Conservation (phyloP, 35 echinoderm and acorn worm genomes). For the Hemicentrotus pulcherrimus region DNA sequence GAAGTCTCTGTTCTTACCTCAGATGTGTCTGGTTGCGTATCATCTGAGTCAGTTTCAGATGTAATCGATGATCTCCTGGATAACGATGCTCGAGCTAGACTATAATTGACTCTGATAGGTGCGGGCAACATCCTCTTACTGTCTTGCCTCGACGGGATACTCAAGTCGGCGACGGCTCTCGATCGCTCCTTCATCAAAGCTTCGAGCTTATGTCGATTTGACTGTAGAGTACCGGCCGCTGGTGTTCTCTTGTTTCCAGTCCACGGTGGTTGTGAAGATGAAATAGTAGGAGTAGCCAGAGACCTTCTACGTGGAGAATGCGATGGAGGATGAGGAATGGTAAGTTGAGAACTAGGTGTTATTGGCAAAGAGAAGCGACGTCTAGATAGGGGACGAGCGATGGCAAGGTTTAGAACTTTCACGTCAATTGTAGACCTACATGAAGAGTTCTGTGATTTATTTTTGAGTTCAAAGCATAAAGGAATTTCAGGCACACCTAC, state of each 20-base stretch:
- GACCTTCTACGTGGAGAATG: not conserved
- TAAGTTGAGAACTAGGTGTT: not conserved
- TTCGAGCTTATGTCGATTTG: constrained; percentile 1
- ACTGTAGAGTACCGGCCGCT: not conserved
- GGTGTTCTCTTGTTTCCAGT: not conserved
- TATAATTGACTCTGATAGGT: not conserved
- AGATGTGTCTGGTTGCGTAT: not conserved
- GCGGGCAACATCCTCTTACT: not conserved
- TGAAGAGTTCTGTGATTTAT: not conserved
- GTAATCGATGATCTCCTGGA: not conserved
- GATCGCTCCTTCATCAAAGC: constrained; percentile 24
- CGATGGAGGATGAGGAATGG: not conserved
- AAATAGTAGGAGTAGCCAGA: not conserved
- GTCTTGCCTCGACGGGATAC: not conserved
- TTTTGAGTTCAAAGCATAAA: not conserved
- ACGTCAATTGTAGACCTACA: not conserved
- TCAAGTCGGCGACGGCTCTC: not conserved
- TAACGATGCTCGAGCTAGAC: not conserved
- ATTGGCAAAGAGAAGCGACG: not conserved
- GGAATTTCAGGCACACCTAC: not conserved
- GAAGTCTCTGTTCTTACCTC: not conserved
- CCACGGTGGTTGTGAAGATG: not conserved
- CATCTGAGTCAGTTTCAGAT: not conserved
- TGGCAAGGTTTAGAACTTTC: not conserved
- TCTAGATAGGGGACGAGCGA: not conserved